Evolutionary conservation across 2,888 invertebrate genomes (phyloP).

Genomic region (Anthrax anthrax): DNA sequence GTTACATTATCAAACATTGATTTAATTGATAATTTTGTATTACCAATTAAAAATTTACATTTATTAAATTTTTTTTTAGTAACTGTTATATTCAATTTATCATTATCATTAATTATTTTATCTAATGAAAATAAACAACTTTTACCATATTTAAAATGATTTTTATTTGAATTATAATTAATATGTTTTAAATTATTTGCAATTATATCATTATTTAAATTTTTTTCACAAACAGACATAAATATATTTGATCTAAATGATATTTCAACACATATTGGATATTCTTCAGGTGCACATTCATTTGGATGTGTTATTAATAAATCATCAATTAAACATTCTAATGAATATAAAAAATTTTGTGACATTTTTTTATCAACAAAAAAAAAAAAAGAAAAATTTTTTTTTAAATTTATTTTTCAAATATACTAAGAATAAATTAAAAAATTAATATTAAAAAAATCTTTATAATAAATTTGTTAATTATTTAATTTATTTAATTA

Average conservation of each 20-base stretch:
- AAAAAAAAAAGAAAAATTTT: too few relatives aligned
- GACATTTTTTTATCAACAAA: constrained; percentile 15
- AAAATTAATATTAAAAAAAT: too few relatives aligned
- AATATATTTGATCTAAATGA: constrained; percentile 29
- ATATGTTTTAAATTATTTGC: not conserved
- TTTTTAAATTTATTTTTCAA: too few relatives aligned
- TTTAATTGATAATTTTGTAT: constrained; percentile 24
- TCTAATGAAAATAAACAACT: constrained; percentile 28
- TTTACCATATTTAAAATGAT: constrained; percentile 22
- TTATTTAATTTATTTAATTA: too few relatives aligned
- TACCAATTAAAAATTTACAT: constrained; percentile 30
- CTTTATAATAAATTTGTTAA: too few relatives aligned
- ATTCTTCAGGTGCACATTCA: constrained; percentile 32
- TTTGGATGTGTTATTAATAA: constrained; percentile 27
- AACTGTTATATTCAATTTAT: constrained; percentile 24
- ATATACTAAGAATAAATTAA: too few relatives aligned
- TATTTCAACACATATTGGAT: constrained; percentile 29
- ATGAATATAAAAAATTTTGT: constrained; percentile 28
- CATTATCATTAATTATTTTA: constrained; percentile 22
- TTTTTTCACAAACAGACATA: constrained; percentile 27
- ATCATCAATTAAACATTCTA: constrained; percentile 31
- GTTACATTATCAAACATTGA: constrained; percentile 27
- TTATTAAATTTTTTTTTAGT: constrained; percentile 29
- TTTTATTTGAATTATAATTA: not conserved
- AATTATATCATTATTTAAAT: not conserved